Evolutionary conservation across 2,113 vertebrate species (phyloP), one percentile per base, ranked within the genome.

Genomic region (Pterocles burchelli): DNA sequence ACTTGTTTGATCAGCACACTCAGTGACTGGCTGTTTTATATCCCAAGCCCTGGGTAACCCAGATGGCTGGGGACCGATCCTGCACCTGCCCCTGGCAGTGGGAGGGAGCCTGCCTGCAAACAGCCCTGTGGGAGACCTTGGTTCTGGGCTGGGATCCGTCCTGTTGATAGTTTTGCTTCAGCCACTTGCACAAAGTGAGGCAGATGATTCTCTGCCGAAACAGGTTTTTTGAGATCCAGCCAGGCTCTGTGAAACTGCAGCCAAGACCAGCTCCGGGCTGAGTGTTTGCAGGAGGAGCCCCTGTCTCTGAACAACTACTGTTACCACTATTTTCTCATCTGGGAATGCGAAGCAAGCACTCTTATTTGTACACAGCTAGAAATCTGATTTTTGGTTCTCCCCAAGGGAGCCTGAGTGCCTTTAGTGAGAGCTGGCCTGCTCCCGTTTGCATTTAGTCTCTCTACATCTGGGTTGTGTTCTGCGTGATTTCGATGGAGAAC

Each of bases 81-180:
- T 57, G 41, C 61, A 29, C 9, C 24, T 0, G 0, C 8, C 2
- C 5, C 9, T 5, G 13, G 34, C 59, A 38, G 33, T 1, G 0
- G 65, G 31, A 71, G 17, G 3, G 57, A 19, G 21, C 48, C 26
- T 7, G 15, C 1, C 8, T 11, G 17, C 46, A n/a, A 14, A 2
- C 1, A 10, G 55, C 26, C 36, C 29, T 6, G 6, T 20, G 2
- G 28, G 52, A 74, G 31, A 8, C n/a, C 58, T 57, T 0, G 1
- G 17, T 12, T 1, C 26, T 6, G 21, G 25, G 31, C 58, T 58
- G 38, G 38, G 31, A 5, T 29, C 29, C 1, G 0, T 54, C 36
- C 68, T 33, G 18, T 2, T 41, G 28, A 1, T 20, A 46, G 46
- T 34, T 92, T 72, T 74, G 49, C 70, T 70, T 65, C 49, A 76